Conservation (phyloP, 1,140 invertebrate species). For the Temnothorax nylanderi region DNA sequence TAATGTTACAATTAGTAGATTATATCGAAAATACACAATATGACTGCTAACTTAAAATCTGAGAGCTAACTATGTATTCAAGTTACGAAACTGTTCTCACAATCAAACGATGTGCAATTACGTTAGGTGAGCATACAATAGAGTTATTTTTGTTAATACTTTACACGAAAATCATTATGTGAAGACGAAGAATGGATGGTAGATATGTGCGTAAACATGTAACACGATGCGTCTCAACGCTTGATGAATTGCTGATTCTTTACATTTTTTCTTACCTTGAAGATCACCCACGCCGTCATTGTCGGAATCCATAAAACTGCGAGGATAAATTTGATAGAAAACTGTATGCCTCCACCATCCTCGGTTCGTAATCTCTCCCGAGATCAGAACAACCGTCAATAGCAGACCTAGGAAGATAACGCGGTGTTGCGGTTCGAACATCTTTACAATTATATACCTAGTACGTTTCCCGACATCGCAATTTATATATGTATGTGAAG, state of each 20-base stretch:
- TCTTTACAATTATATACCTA: conserved; percentile 44
- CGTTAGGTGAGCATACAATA: too few species aligned
- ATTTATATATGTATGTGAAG: conserved; percentile 46
- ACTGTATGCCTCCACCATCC: conserved; percentile 89
- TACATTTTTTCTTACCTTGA: conserved; percentile 82
- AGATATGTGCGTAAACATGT: too few species aligned
- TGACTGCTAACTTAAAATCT: too few species aligned
- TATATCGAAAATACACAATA: too few species aligned
- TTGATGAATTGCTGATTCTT: not conserved
- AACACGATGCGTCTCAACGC: too few species aligned
- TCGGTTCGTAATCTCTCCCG: conserved; percentile 75
- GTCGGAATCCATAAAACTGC: conserved; percentile 90
- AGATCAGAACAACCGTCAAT: not conserved
- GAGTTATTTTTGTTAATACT: too few species aligned
- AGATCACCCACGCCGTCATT: conserved; percentile 92
- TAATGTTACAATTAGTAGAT: too few species aligned
- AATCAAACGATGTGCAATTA: too few species aligned
- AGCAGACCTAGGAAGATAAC: conserved; percentile 7
- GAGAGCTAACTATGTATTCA: too few species aligned
- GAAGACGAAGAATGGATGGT: too few species aligned
- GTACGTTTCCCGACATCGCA: not conserved
- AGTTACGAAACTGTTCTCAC: too few species aligned
- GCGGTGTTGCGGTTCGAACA: not conserved
- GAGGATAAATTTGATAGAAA: conserved; percentile 92
- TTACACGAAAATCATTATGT: too few species aligned